Conservation (phyloP, 2,888 invertebrate genomes). For the Cylindroiulus punctatus region DNA sequence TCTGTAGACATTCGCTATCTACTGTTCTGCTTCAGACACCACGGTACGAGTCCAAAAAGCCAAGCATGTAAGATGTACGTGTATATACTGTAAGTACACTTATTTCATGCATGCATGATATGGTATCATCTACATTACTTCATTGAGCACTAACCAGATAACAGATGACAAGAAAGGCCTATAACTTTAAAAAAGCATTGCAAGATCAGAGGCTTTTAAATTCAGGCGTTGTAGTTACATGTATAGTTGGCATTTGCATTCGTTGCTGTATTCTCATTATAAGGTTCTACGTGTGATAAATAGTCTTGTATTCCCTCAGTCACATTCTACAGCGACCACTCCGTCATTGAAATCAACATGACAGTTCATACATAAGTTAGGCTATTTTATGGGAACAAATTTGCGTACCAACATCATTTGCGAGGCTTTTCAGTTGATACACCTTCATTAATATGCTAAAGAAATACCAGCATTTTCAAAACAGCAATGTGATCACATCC, state of each 20-base stretch:
- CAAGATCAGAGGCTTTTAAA: neutral
- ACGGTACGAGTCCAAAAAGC: neutral
- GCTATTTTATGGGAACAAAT: neutral
- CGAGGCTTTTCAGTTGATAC: neutral
- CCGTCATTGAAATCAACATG: neutral
- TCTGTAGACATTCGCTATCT: neutral
- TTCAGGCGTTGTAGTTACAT: neutral
- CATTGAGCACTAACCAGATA: conserved; percentile 1
- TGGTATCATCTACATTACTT: no score
- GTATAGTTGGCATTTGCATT: neutral
- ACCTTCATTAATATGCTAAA: neutral
- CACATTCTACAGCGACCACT: neutral
- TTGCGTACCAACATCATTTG: neutral
- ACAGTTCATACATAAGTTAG: neutral
- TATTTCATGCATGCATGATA: neutral
- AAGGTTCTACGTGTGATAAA: neutral
- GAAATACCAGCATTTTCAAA: neutral
- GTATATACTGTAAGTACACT: neutral
- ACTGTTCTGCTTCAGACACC: neutral
- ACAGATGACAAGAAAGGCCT: neutral
- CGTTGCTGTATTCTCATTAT: neutral
- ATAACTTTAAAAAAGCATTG: neutral
- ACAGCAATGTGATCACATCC: neutral
- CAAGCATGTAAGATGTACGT: neutral
- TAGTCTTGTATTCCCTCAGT: neutral